Conservation (phyloP, 2,888 invertebrate genomes). For the Melipona beecheii region DNA sequence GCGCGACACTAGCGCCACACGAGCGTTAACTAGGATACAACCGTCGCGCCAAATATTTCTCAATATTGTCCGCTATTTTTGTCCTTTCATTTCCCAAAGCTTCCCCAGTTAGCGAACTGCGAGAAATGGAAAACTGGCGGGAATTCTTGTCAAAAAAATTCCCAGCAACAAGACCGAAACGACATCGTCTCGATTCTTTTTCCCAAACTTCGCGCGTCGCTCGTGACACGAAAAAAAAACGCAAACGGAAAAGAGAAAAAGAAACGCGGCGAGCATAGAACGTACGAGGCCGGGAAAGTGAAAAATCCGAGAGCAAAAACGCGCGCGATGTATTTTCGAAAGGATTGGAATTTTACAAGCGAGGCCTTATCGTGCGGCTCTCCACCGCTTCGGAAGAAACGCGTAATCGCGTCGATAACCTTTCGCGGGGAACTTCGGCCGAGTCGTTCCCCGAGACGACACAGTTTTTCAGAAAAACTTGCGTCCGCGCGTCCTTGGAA, state of each 20-base stretch:
- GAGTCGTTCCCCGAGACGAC: not conserved
- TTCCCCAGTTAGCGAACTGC: too few relatives aligned
- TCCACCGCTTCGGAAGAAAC: constrained; percentile 3
- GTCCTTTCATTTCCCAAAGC: too few relatives aligned
- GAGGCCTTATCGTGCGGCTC: constrained; percentile 51
- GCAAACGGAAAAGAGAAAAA: too few relatives aligned
- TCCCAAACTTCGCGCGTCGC: too few relatives aligned
- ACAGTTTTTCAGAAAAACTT: constrained; percentile 48
- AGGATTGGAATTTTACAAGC: constrained; percentile 54
- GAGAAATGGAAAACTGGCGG: too few relatives aligned
- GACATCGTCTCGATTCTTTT: too few relatives aligned
- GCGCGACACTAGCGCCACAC: not conserved
- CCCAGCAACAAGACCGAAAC: too few relatives aligned
- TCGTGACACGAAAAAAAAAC: too few relatives aligned
- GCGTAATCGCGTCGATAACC: constrained; percentile 63
- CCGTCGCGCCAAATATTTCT: not conserved
- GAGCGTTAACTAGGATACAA: not conserved
- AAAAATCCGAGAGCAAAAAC: too few relatives aligned
- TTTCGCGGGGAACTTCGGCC: constrained; percentile 43
- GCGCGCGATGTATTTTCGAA: constrained; percentile 51
- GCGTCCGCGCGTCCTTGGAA: constrained; percentile 20
- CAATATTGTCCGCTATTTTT: too few relatives aligned
- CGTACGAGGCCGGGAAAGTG: not conserved
- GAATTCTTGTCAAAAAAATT: too few relatives aligned
- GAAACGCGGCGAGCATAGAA: too few relatives aligned